phyloP scores from a whole-genome alignment of 2,888 invertebrate species.

The Morpho deidamia region DNA sequence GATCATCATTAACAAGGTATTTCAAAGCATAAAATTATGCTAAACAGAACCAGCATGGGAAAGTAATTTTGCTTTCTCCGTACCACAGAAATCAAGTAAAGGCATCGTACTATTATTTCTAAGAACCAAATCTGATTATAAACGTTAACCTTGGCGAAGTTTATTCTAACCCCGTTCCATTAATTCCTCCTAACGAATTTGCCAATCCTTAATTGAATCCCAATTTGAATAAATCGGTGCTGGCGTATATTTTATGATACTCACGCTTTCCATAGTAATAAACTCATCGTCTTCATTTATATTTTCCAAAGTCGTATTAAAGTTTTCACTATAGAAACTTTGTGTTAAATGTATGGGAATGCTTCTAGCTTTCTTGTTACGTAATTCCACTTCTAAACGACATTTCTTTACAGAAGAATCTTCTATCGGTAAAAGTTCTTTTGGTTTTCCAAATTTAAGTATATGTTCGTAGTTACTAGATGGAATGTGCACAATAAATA shows the following conservation, averaged over 20 bases:
- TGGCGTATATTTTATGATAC: conserved; percentile 24
- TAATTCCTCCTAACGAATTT: no score
- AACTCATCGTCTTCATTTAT: conserved; percentile 70
- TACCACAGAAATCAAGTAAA: no score
- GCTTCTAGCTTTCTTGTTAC: conserved; percentile 54
- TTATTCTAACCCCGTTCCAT: no score
- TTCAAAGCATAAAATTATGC: no score
- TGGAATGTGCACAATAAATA: conserved; percentile 84
- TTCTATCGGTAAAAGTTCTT: conserved; percentile 42
- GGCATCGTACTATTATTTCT: no score
- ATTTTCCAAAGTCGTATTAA: conserved; percentile 49
- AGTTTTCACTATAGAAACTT: conserved; percentile 54
- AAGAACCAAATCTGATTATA: no score
- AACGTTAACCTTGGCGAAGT: no score
- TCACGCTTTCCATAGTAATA: conserved; percentile 83
- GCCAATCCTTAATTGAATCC: neutral
- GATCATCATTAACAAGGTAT: no score
- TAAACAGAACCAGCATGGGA: no score
- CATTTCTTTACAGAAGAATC: conserved; percentile 40
- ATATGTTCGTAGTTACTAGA: conserved; percentile 83
- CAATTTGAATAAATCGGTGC: neutral
- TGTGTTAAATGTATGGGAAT: conserved; percentile 65
- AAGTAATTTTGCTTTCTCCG: no score
- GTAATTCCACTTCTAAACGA: conserved; percentile 53
- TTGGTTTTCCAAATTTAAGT: conserved; percentile 70